These are phyloP conservation scores for Drosophila robusta DNA, from an alignment of 2,888 invertebrate species.

Conservation along the genomic window DNA sequence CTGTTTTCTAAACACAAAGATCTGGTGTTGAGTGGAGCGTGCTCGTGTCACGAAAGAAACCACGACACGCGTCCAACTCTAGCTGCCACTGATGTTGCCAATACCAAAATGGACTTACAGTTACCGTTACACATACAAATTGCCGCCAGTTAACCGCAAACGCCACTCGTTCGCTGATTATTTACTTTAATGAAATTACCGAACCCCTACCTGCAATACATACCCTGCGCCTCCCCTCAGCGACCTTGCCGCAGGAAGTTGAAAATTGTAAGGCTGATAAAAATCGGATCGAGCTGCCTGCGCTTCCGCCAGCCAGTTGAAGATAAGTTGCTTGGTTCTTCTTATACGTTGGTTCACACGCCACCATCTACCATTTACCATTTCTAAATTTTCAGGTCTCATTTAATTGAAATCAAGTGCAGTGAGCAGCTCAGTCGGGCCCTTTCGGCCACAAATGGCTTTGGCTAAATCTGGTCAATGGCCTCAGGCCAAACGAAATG, in stretches of 20 bases:
- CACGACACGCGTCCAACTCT: background rate
- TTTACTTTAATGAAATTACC: constrained; percentile 77
- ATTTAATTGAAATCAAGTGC: constrained; percentile 76
- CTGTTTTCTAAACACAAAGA: background rate
- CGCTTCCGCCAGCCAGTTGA: constrained; percentile 55
- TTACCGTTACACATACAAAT: constrained; percentile 73
- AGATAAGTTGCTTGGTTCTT: constrained; percentile 10
- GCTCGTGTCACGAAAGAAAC: background rate
- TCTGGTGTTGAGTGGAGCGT: background rate
- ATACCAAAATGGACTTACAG: constrained; percentile 15
- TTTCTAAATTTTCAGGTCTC: constrained; percentile 29
- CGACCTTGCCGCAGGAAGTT: constrained; percentile 77
- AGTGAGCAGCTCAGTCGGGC: constrained; percentile 31
- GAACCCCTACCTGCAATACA: background rate
- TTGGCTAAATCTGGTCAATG: constrained; percentile 65
- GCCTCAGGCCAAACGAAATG: constrained; percentile 50
- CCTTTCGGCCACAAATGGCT: constrained; percentile 43
- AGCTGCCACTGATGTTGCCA: background rate
- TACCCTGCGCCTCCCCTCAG: background rate
- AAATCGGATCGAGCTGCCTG: constrained; percentile 60
- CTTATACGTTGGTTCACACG: constrained; percentile 43
- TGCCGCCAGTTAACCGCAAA: constrained; percentile 61
- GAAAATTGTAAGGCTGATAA: constrained; percentile 68
- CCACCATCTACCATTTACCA: constrained; percentile 18
- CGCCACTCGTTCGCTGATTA: constrained; percentile 53